Base-by-base conservation (phyloP, 2,797 vertebrate species). In the Acanthiza pusilla region DNA sequence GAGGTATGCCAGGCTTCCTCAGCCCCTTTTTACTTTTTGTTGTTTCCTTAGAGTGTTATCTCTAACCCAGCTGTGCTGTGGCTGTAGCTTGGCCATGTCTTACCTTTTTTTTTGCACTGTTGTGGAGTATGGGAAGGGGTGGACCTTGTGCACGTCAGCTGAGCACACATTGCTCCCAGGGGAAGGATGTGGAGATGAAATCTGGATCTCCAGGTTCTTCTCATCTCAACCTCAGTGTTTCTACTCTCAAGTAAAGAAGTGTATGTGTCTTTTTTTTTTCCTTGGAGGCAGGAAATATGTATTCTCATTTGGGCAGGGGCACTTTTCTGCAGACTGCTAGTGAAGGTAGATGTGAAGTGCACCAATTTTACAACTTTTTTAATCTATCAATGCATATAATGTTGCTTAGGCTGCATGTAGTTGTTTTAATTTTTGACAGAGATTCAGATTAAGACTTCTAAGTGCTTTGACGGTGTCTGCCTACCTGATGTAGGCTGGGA, bases 1-100 rank as follows among this genome's bases (percentile, higher is more conserved):
- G 89, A 93, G 82, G 38, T 89, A 79, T 77, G 72, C 26, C 65
- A 71, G 34, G 27, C 40, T 60, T 92, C 68, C 18, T 81, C 17
- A 42, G 12, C 3, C 34, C 3, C 0, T 8, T 79, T 21, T 67
- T 36, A 1, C 26, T 48, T 40, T 36, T 9, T 60, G 3, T 34
- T 53, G 38, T 79, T 88, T 89, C 34, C 27, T 81, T 48, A 14
- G 34, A 16, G 16, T 22, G 7, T 66, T 62, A 36, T 58, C 12
- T 4, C 11, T 62, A 40, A 68, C 13, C 10, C 36, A 88, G 29
- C 32, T 58, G 25, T 7, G 15, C 51, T 42, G 26, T 68, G 29
- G 3, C 40, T 70, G 19, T 70, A 68, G 47, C 58, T 85, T 5
- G 2, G 38, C 32, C 19, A 8, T 0, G 0, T 58, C 18, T 72